These are phyloP conservation scores for Echiichthys vipera DNA, from an alignment of 2,797 vertebrate genomes.

Conservation along the genomic window DNA sequence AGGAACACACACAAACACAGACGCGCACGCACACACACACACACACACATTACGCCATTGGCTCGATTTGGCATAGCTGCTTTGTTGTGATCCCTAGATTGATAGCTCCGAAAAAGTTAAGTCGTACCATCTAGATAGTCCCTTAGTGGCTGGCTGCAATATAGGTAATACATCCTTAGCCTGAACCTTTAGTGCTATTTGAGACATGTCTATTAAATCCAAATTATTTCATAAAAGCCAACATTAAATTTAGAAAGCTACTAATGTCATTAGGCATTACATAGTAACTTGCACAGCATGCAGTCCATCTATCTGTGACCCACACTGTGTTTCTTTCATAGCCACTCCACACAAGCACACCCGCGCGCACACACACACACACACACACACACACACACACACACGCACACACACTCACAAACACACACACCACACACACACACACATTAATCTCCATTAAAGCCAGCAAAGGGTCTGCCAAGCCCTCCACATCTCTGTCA, in stretches of 20 bases:
- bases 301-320: constrained; percentile 50
- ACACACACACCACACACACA: constrained; percentile 11
- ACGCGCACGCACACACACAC: too few species aligned
- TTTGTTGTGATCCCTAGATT: too few species aligned
- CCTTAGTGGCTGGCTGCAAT: too few species aligned
- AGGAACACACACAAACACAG: too few species aligned
- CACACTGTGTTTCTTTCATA: constrained; percentile 29
- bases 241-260: constrained; percentile 6
- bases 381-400: constrained; percentile 29
- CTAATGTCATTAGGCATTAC: constrained; percentile 12
- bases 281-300: constrained; percentile 17
- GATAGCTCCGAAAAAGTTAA: too few species aligned
- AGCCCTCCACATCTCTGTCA: constrained; percentile 67
- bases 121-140: too few species aligned
- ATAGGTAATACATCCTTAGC: too few species aligned
- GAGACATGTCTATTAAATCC: neutral
- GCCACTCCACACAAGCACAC: constrained; percentile 11
- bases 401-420: constrained; percentile 29
- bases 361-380: constrained; percentile 18
- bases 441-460: constrained; percentile 64
- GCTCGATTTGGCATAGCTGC: too few species aligned
- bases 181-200: neutral
- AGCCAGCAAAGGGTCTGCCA: constrained; percentile 46
- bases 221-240: neutral
- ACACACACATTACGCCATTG: too few species aligned